Base-by-base conservation (phyloP, 2,888 invertebrate genomes). In the Crossocerus cetratus region DNA sequence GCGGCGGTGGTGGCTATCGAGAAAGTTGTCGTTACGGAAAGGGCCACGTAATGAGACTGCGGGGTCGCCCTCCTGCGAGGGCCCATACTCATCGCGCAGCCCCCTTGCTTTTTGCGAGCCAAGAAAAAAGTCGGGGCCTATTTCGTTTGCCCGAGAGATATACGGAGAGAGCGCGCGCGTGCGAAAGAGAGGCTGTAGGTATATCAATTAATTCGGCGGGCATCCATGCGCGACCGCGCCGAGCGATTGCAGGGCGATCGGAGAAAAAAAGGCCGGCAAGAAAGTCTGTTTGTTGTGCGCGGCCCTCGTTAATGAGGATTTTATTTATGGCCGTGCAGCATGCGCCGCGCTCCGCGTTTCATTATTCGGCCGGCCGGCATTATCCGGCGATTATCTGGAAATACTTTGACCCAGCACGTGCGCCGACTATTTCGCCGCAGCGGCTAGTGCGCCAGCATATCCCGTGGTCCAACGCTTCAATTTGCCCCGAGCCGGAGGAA, bases 121-220 rank as follows among this genome's bases (percentile, higher is more conserved):
- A 13, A 18, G 21, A 22, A 56, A 44, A 53, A 66, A 65, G 60
- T 53, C 18, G 57, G 21, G 56, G 56, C 23, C 61, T 65, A 58
- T 65, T 59, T 69, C 63, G 65, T 23, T 65, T 60, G 53, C 63
- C 59, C 45, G 14, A 54, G 54, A 62, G 74, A 69, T 69, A 61
- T 57, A 42, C 8, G 11, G 32, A 8, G 32, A 32, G 11, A 32
- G 32, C 8, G 32, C 0, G 8, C 4, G 32, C 5, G 32, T 8
- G 32, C 5, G 32, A 32, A 32, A 5, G 32, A 32, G 32, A 11
- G 32, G 8, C 32, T 32, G 8, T 32, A 61, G 65, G 58, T 67
- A 66, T 70, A 74, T 76, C 74, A 76, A 76, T 76, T 76, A 76
- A 76, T 76, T 74, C 67, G 69, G 64, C 61, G 60, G 54, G 64